Conservation (phyloP, 2,113 vertebrate species). For the Baryphthengus martii region DNA sequence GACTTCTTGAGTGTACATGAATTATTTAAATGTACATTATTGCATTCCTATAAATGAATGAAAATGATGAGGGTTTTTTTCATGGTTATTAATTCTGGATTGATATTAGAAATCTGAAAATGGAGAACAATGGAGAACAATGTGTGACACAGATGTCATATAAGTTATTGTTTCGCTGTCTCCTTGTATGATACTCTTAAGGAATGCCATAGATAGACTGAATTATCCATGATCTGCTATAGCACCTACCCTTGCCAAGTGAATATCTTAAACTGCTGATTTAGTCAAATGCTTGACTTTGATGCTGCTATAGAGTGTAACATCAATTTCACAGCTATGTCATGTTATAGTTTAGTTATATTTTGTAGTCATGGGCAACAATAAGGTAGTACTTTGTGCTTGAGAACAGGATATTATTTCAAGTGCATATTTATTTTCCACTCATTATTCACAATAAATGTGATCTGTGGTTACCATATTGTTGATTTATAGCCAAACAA, state of each 20-base stretch:
- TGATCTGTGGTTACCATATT: not conserved
- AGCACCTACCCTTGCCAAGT: not conserved
- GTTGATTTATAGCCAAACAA: not conserved
- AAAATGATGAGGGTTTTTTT: not conserved
- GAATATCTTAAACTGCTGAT: rapidly evolving
- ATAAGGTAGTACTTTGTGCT: not conserved
- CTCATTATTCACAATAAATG: not conserved
- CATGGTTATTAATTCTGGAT: not conserved
- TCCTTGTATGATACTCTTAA: not conserved
- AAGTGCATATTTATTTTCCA: not conserved
- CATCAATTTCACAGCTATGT: not conserved
- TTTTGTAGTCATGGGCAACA: not conserved
- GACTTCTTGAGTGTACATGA: not conserved
- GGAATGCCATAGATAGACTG: not conserved
- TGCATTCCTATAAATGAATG: not conserved
- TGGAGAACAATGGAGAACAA: not conserved
- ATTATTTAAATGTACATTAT: not conserved
- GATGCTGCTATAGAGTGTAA: not conserved
- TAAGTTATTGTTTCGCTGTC: not conserved
- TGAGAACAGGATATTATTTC: not conserved
- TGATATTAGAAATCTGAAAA: not conserved
- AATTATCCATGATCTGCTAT: not conserved
- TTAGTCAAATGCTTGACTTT: not conserved
- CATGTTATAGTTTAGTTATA: not conserved
- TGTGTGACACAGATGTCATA: not conserved